Evolutionary conservation across 2,888 invertebrate species (phyloP).

Genomic region (Mycalesis mineus): DNA sequence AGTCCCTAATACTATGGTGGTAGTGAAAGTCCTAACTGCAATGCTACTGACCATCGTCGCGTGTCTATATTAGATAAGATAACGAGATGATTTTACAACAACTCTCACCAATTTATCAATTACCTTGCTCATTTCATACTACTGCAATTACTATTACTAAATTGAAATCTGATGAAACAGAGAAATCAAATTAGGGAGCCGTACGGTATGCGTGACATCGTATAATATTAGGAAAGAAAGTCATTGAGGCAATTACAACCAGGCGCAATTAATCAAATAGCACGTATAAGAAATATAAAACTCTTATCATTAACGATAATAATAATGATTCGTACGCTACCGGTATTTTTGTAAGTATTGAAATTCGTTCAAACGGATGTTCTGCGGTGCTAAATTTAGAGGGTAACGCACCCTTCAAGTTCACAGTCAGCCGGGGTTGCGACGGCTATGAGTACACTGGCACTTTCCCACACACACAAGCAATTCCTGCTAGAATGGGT

Average conservation of each 20-base stretch:
- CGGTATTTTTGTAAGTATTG: conserved; percentile 4
- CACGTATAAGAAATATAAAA: conserved; percentile 1
- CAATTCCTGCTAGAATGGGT: conserved; percentile 33
- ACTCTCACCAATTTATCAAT: conserved; percentile 30
- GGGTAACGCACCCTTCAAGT: conserved; percentile 76
- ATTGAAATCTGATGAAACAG: conserved; percentile 1
- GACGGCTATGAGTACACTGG: conserved; percentile 41
- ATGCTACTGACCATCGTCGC: conserved; percentile 34
- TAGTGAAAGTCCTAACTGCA: conserved; percentile 53
- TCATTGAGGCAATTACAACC: neutral
- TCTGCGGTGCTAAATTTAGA: conserved; percentile 32
- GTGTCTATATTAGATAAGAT: conserved; percentile 36
- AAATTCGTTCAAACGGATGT: conserved; percentile 9
- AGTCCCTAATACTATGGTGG: conserved; percentile 35
- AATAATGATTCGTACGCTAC: neutral
- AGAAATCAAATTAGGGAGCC: neutral
- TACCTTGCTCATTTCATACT: conserved; percentile 10
- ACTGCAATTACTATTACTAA: conserved; percentile 1
- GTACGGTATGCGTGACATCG: conserved; percentile 1
- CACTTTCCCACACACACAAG: conserved; percentile 41
- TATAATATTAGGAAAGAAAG: neutral
- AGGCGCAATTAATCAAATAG: conserved; percentile 5
- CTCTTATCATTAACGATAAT: conserved; percentile 7
- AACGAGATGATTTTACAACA: conserved; percentile 28
- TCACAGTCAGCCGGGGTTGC: conserved; percentile 64